Conservation (phyloP, 2,888 invertebrate species). For the Caenorhabditis wallacei region DNA sequence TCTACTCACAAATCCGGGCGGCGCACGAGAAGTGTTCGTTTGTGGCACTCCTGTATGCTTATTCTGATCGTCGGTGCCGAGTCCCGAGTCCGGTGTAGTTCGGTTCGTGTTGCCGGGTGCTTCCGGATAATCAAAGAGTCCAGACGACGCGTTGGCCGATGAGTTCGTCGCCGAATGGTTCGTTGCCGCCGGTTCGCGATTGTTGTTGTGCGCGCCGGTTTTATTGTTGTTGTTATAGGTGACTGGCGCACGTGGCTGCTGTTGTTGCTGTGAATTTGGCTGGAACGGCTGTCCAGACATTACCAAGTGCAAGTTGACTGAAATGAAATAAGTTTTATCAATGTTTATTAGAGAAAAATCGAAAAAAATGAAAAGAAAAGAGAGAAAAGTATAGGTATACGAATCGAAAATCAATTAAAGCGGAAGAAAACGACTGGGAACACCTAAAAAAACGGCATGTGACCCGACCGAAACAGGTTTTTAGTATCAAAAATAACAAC, state of each 20-base stretch:
- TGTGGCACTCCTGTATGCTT: background rate
- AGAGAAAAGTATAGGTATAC: background rate
- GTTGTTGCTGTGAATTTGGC: constrained; percentile 47
- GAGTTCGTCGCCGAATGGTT: constrained; percentile 29
- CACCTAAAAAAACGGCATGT: constrained; percentile 2
- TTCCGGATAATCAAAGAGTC: constrained; percentile 42
- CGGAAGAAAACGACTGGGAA: background rate
- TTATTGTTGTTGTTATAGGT: constrained; percentile 49
- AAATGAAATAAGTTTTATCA: constrained; percentile 5
- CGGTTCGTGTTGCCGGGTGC: constrained; percentile 60
- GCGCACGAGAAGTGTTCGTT: constrained; percentile 14
- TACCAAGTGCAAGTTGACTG: constrained; percentile 60
- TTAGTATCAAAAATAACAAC: constrained; percentile 6
- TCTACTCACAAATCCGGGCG: constrained; percentile 63
- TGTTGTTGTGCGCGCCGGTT: constrained; percentile 32
- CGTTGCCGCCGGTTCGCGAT: constrained; percentile 9
- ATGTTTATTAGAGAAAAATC: constrained; percentile 7
- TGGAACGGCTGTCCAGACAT: constrained; percentile 67
- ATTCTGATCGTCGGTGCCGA: constrained; percentile 66
- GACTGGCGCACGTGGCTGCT: constrained; percentile 16
- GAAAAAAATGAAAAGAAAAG: constrained; percentile 6
- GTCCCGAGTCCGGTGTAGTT: constrained; percentile 72
- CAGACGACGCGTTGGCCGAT: constrained; percentile 29
- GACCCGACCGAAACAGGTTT: background rate
- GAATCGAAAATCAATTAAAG: background rate